A percentile compares a stretch with the other conserved stretches of the same genome.
Conservation (phyloP, 2,888 invertebrate genomes). For the Nesidiocoris tenuis region DNA sequence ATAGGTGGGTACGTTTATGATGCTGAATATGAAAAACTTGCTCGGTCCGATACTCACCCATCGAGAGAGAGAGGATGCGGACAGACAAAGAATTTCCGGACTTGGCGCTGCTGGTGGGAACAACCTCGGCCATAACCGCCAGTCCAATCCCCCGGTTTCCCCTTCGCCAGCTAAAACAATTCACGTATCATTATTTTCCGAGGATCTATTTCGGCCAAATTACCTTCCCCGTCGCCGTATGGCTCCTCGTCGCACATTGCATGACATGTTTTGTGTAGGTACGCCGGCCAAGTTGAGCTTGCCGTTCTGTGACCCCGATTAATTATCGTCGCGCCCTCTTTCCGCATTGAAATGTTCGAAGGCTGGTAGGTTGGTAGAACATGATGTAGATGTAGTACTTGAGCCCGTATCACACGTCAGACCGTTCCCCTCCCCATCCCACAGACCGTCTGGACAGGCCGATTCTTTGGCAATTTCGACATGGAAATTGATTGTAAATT, state of each 20-base stretch:
- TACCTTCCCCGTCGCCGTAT: background rate
- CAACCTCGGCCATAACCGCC: slow-evolving; percentile 12
- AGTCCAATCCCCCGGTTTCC: background rate
- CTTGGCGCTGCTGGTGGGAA: slow-evolving; percentile 6
- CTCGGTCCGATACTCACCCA: no score
- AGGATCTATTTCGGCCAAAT: background rate
- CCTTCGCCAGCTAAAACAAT: slow-evolving; percentile 7
- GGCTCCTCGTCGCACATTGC: background rate
- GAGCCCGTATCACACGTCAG: no score
- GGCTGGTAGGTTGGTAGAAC: no score
- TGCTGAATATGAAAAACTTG: no score
- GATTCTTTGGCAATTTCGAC: no score
- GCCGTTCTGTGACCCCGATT: background rate
- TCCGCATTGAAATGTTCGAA: background rate
- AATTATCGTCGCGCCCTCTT: background rate
- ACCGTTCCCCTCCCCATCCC: no score
- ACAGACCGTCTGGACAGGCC: no score
- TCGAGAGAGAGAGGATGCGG: slow-evolving; percentile 14
- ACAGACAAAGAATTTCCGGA: slow-evolving; percentile 29
- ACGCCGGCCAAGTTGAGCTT: background rate
- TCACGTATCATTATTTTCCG: background rate
- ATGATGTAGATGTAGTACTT: no score
- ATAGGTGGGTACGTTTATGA: no score
- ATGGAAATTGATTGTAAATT: no score
- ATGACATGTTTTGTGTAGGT: background rate